Percentiles rank a stretch among this genome's conserved stretches.
These are phyloP conservation scores for Sarcophaga subvicina DNA, from an alignment of 2,888 invertebrate genomes.

Conservation along the genomic window DNA sequence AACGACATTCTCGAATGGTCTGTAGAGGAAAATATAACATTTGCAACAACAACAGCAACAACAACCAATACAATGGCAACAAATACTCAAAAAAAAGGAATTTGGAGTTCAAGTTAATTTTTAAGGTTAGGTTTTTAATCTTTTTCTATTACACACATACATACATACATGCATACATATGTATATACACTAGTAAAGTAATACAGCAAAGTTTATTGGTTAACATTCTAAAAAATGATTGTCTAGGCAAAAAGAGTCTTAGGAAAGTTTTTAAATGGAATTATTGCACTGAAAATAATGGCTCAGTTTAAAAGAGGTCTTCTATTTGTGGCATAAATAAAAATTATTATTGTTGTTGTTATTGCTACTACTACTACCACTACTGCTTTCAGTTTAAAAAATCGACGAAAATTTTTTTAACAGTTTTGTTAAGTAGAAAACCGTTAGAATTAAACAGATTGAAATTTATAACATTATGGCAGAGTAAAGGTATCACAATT, in stretches of 20 bases:
- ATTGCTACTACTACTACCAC: neutral
- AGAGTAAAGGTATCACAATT: neutral
- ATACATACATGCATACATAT: neutral
- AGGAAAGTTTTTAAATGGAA: conserved; percentile 16
- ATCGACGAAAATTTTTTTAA: neutral
- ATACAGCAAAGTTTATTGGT: neutral
- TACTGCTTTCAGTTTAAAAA: neutral
- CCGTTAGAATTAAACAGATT: conserved; percentile 40
- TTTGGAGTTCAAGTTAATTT: conserved; percentile 56
- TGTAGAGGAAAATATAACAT: neutral
- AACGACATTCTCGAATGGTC: neutral
- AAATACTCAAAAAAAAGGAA: conserved; percentile 18
- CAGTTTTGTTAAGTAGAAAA: conserved; percentile 23
- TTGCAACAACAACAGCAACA: neutral
- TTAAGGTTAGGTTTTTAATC: conserved; percentile 54
- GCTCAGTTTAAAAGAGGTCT: neutral
- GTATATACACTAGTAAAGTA: neutral
- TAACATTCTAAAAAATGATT: conserved; percentile 18
- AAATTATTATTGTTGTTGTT: neutral
- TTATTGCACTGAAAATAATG: neutral
- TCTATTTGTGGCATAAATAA: neutral
- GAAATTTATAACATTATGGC: conserved; percentile 20
- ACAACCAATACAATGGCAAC: neutral
- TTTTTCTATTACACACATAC: neutral
- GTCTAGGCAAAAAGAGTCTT: conserved; percentile 6